A percentile compares a stretch with the other conserved stretches of the same genome.
These are phyloP conservation scores for Borostomias antarcticus DNA, from an alignment of 2,797 vertebrate genomes.

Conservation along the genomic window DNA sequence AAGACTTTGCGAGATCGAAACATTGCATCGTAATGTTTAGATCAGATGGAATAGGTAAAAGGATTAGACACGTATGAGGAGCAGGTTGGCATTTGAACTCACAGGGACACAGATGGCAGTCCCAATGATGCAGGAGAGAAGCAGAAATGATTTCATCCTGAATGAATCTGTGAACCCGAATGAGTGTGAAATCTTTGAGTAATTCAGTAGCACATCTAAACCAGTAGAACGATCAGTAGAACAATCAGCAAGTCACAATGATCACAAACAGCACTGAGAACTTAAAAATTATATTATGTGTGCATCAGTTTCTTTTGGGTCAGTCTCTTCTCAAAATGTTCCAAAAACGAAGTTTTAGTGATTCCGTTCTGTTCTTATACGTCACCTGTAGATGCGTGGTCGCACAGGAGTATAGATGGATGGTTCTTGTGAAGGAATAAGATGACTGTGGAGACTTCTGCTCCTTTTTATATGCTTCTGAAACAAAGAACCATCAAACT, in stretches of 20 bases:
- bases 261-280: not conserved
- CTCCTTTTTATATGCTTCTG: conserved; percentile 66
- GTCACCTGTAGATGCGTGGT: conserved; percentile 51
- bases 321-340: not conserved
- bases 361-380: conserved; percentile 9
- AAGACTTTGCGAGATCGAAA: too few relatives aligned
- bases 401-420: conserved; percentile 31
- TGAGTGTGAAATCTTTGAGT: not conserved
- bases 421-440: conserved; percentile 31
- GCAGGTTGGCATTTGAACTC: conserved; percentile 29
- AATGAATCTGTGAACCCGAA: conserved; percentile 44
- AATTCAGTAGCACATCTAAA: not conserved
- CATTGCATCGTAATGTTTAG: too few relatives aligned
- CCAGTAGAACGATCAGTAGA: too few relatives aligned
- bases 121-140: conserved; percentile 60
- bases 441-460: conserved; percentile 39
- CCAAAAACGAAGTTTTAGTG: not conserved
- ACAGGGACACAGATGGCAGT: conserved; percentile 63
- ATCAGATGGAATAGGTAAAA: not conserved
- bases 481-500: conserved; percentile 42
- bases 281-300: not conserved
- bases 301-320: too few relatives aligned
- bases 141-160: conserved; percentile 64
- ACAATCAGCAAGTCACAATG: not conserved
- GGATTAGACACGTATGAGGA: not conserved